Percentiles rank a stretch among this genome's conserved stretches.
phyloP scores from a whole-genome alignment of 2,888 invertebrate species.

The Caenorhabditis angaria region DNA sequence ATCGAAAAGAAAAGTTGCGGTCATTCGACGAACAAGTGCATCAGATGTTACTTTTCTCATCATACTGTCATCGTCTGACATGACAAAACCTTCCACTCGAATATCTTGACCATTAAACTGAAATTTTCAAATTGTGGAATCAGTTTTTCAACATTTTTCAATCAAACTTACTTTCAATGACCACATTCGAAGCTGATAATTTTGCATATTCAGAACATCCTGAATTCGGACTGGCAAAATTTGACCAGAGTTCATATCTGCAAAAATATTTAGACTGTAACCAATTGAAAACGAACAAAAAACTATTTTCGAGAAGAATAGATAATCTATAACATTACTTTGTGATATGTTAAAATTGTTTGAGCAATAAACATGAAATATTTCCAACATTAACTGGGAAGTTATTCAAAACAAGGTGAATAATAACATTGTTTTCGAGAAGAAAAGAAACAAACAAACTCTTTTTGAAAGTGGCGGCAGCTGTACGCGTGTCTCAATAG shows the following conservation, averaged over 20 bases:
- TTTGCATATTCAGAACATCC: slow-evolving; percentile 39
- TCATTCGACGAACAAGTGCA: slow-evolving; percentile 12
- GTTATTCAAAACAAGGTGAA: too few relatives aligned
- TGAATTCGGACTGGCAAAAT: slow-evolving; percentile 31
- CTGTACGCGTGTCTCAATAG: not conserved
- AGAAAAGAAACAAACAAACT: not conserved
- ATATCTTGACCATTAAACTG: slow-evolving; percentile 17
- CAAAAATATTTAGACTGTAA: too few relatives aligned
- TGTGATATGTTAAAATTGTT: too few relatives aligned
- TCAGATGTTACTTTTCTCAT: slow-evolving; percentile 29
- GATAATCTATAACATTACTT: too few relatives aligned
- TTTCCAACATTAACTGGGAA: too few relatives aligned
- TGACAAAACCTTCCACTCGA: slow-evolving; percentile 25
- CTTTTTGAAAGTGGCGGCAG: not conserved
- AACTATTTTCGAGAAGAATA: too few relatives aligned
- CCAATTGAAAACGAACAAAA: too few relatives aligned
- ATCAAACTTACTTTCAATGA: slow-evolving; percentile 28
- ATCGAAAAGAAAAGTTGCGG: slow-evolving; percentile 23
- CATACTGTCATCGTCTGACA: slow-evolving; percentile 20
- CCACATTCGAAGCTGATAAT: slow-evolving; percentile 30
- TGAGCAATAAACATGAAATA: too few relatives aligned
- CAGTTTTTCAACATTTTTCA: not conserved
- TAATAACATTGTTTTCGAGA: not conserved
- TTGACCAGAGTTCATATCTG: slow-evolving; percentile 18
- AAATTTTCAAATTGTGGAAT: not conserved